Percentiles rank a stretch among this genome's conserved stretches.
phyloP scores from a whole-genome alignment of 2,888 invertebrate genomes.

The Drosophila atroscutellata region DNA sequence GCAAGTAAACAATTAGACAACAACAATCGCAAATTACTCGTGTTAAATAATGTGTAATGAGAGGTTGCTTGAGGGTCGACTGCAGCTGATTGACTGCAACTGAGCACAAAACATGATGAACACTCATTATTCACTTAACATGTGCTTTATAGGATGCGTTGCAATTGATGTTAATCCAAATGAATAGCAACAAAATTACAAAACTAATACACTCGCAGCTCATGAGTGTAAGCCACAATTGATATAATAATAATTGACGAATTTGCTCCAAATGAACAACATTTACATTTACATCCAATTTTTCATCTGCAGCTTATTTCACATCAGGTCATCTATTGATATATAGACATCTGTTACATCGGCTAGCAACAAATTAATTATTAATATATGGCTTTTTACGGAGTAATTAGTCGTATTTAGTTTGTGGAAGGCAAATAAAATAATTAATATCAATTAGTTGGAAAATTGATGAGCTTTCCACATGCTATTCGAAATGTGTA shows the following conservation, averaged over 20 bases:
- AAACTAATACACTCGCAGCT: conserved; percentile 3
- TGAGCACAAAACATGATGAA: conserved; percentile 21
- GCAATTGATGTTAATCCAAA: conserved; percentile 8
- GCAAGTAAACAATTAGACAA: conserved; percentile 33
- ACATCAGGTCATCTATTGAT: neutral
- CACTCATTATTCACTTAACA: conserved; percentile 8
- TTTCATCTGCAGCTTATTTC: neutral
- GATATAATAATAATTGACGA: neutral
- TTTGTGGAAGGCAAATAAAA: neutral
- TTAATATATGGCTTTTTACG: too few relatives aligned
- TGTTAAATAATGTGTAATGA: conserved; percentile 18
- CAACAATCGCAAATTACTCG: conserved; percentile 11
- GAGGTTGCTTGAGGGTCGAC: conserved; percentile 25
- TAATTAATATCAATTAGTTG: neutral
- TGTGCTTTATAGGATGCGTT: neutral
- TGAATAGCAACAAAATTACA: conserved; percentile 1
- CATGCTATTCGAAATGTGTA: neutral
- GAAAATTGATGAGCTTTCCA: neutral
- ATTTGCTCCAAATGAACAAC: neutral
- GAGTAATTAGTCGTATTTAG: neutral
- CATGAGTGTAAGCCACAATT: neutral
- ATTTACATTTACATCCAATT: neutral
- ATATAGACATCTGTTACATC: neutral
- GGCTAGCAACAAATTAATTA: neutral
- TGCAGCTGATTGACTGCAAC: conserved; percentile 5